Evolutionary conservation across 2,113 vertebrate genomes (phyloP).

Genomic region (Eleginops maclovinus): DNA sequence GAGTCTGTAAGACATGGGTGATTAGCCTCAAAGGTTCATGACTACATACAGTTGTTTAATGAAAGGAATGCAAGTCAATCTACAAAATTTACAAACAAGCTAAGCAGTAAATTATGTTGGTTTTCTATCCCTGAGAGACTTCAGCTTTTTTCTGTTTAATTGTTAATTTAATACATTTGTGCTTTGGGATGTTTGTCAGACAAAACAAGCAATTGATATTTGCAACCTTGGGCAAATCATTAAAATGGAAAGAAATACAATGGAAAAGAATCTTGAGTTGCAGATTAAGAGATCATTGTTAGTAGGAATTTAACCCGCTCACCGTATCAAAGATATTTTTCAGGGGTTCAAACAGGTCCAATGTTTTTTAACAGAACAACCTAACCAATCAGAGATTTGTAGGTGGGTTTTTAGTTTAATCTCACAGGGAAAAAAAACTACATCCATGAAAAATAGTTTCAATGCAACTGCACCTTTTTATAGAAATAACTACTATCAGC

Average conservation of each 20-base stretch:
- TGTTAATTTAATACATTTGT: neutral
- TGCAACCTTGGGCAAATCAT: neutral
- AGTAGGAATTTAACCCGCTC: neutral
- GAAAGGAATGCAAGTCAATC: neutral
- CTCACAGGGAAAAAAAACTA: neutral
- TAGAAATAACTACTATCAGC: neutral
- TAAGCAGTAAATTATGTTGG: neutral
- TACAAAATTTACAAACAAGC: too few species aligned
- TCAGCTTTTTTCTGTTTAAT: neutral
- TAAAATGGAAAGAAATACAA: neutral
- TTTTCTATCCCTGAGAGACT: neutral
- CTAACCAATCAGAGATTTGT: neutral
- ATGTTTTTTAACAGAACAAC: neutral
- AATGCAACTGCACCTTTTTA: neutral
- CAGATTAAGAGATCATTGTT: neutral
- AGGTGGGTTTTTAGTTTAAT: neutral
- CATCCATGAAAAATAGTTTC: neutral
- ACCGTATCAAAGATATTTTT: neutral
- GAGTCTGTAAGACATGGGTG: constrained; percentile 3
- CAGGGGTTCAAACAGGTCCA: neutral
- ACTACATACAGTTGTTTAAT: constrained; percentile 8
- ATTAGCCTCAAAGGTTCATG: constrained; percentile 13
- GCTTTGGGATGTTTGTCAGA: neutral
- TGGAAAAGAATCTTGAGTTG: neutral
- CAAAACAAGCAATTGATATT: neutral